Conservation (phyloP, 1,140 invertebrate species). For the Frieseomelitta varia region DNA sequence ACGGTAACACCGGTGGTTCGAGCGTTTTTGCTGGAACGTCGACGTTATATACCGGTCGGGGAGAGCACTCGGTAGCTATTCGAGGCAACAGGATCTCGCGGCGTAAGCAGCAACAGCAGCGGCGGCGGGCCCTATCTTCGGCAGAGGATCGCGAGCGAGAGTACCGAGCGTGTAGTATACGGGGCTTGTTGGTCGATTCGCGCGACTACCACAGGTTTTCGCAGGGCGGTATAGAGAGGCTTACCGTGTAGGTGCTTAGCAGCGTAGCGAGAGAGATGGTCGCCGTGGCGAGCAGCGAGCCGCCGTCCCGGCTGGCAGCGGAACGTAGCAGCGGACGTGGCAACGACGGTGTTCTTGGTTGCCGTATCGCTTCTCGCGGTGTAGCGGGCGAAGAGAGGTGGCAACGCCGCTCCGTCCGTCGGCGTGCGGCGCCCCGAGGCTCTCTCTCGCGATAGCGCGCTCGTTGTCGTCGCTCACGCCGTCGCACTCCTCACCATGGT, state of each 20-base stretch:
- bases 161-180: background rate
- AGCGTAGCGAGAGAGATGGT: slow-evolving; percentile 48
- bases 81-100: slow-evolving; percentile 42
- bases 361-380: slow-evolving; percentile 54
- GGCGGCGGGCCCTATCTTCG: slow-evolving; percentile 34
- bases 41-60: slow-evolving; percentile 22
- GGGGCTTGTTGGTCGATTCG: slow-evolving; percentile 18
- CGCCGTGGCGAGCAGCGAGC: slow-evolving; percentile 52
- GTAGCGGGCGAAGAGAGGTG: slow-evolving; percentile 57
- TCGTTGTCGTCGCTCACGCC: slow-evolving; percentile 59
- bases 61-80: slow-evolving; percentile 28
- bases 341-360: slow-evolving; percentile 54
- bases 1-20: slow-evolving; percentile 34
- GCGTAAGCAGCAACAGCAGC: background rate
- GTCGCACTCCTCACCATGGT: slow-evolving; percentile 32
- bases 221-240: slow-evolving; percentile 35
- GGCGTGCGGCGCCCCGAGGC: slow-evolving; percentile 58
- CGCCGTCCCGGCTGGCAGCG: slow-evolving; percentile 55
- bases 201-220: slow-evolving; percentile 44
- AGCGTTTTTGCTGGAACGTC: slow-evolving; percentile 28
- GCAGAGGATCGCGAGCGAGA: slow-evolving; percentile 25
- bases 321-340: slow-evolving; percentile 64
- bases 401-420: slow-evolving; percentile 63
- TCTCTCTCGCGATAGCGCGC: slow-evolving; percentile 55
- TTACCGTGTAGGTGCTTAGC: slow-evolving; percentile 47